Evolutionary conservation across 1,140 invertebrate species (phyloP), one percentile per base, ranked within the genome.

Genomic region (Drosophila pseudoananassae): DNA sequence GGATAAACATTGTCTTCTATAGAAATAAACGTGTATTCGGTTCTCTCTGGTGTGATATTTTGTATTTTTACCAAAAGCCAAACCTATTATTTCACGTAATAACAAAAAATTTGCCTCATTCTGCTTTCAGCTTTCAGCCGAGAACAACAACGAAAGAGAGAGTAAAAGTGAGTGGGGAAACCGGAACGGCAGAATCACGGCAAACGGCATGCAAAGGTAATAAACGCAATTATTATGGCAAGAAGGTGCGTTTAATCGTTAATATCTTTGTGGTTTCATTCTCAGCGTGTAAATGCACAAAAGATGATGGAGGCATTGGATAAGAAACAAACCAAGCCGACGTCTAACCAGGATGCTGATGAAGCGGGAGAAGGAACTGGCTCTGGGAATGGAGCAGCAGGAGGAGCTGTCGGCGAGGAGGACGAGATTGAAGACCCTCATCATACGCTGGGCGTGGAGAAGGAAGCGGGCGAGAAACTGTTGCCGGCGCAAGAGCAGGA

Each of bases 151-250:
- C 58, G 23, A 9, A 17, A n/a, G 17, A 29, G 38, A 38, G 63
- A 50, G 33, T 53, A 36, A 38, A 31, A 46, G 27, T 17, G 54
- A 55, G 51, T 51, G 45, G 50, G 46, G 59, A 23, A 58, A 63
- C 54, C 46, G 38, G 57, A 60, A 70, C 52, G 50, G 60, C 65
- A 59, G 33, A 36, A 36, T 82, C 61, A 57, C 58, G 46, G 63
- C 59, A 73, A 77, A 65, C 75, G 79, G 66, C 79, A 89, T 89
- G 83, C 78, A 82, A 85, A 85, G 82, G 82, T 85, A 85, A 77
- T 58, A 29, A 7, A 66, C 52, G 60, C 45, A 69, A 55, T 47
- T 4, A 54, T 47, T 47, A 47, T n/a, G 14, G 15, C 31, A n/a
- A 23, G 6, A 46, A 49, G 47, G 50, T 68, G 54, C 40, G 63